A percentile compares a stretch with the other conserved stretches of the same genome.
phyloP scores from a whole-genome alignment of 2,797 vertebrate species.

The Botia kubotai region DNA sequence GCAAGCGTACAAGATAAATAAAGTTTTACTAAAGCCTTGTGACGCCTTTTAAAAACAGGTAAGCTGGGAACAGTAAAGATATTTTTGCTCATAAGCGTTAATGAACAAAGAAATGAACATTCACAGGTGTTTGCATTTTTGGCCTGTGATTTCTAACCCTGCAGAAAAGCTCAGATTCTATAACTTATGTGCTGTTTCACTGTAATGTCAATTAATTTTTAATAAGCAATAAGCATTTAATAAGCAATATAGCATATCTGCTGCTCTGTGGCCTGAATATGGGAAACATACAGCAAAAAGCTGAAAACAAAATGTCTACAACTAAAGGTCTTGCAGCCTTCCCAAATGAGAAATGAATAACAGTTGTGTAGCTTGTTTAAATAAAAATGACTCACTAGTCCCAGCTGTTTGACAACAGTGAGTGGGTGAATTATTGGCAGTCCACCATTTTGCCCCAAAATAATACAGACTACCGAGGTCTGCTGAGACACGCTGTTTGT shows the following conservation, averaged over 20 bases:
- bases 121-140: not conserved
- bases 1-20: constrained; percentile 22
- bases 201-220: not conserved
- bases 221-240: constrained; percentile 1
- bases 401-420: not conserved
- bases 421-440: not conserved
- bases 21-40: constrained; percentile 7
- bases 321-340: not conserved
- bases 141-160: not conserved
- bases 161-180: not conserved
- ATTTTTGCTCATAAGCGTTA: not conserved
- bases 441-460: constrained; percentile 1
- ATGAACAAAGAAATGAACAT: not conserved
- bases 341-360: not conserved
- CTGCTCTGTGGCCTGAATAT: not conserved
- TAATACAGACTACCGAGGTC: not conserved
- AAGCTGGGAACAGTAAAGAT: not conserved
- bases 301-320: not conserved
- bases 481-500: constrained; percentile 1
- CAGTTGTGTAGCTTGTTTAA: not conserved
- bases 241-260: not conserved
- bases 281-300: not conserved
- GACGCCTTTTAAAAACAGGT: constrained; percentile 8
- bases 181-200: not conserved
- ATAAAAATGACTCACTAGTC: constrained; percentile 14